These are phyloP conservation scores for Belgica antarctica DNA, from an alignment of 2,888 invertebrate genomes.

Conservation along the genomic window DNA sequence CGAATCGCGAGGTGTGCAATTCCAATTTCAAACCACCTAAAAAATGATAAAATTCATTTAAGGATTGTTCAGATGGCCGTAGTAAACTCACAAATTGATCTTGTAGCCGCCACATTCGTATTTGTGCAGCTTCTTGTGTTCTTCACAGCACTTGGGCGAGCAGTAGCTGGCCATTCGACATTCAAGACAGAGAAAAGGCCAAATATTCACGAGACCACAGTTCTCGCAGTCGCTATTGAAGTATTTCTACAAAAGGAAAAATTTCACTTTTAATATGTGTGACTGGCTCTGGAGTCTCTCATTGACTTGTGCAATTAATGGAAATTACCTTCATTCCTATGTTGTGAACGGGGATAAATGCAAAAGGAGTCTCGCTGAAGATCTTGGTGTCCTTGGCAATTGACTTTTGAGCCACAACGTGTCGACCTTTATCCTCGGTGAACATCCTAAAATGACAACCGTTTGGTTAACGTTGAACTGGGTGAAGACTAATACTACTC, in stretches of 20 bases:
- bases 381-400: conserved; percentile 69
- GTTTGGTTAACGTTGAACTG: neutral
- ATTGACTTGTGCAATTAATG: too few relatives aligned
- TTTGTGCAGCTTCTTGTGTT: conserved; percentile 61
- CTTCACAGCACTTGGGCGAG: conserved; percentile 61
- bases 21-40: conserved; percentile 71
- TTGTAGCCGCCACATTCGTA: conserved; percentile 71
- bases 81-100: conserved; percentile 59
- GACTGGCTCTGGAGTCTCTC: too few relatives aligned
- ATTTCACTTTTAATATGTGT: too few relatives aligned
- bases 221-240: conserved; percentile 65
- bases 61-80: too few relatives aligned
- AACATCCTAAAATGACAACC: conserved; percentile 53
- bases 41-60: too few relatives aligned
- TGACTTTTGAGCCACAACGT: conserved; percentile 62
- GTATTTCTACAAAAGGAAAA: too few relatives aligned
- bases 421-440: conserved; percentile 62
- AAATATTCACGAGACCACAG: conserved; percentile 64
- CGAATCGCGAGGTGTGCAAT: conserved; percentile 76
- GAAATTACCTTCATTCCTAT: conserved; percentile 21
- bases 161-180: conserved; percentile 72
- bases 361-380: conserved; percentile 77
- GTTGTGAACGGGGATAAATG: conserved; percentile 66
- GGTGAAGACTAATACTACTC: neutral
- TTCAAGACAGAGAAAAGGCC: conserved; percentile 66